phyloP scores from a whole-genome alignment of 2,888 invertebrate species.

The Scaptodrosophila latifasciaeformis region DNA sequence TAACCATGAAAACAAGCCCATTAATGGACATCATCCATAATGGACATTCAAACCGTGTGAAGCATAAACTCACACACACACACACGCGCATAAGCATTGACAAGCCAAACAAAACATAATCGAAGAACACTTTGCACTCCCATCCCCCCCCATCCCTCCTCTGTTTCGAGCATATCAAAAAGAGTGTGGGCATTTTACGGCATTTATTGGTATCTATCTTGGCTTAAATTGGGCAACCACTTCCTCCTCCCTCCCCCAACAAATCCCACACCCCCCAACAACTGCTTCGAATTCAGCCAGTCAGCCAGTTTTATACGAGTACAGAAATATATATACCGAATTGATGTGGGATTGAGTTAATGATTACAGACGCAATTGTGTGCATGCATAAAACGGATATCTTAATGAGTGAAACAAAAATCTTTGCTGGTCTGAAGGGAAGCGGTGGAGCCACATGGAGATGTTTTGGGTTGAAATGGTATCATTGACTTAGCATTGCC shows the following conservation, averaged over 20 bases:
- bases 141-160: too few relatives aligned
- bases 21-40: constrained; percentile 49
- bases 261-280: too few relatives aligned
- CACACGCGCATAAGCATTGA: constrained; percentile 1
- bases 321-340: too few relatives aligned
- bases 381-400: constrained; percentile 45
- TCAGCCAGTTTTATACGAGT: too few relatives aligned
- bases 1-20: constrained; percentile 49
- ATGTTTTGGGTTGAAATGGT: constrained; percentile 44
- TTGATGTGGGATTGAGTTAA: too few relatives aligned
- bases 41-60: constrained; percentile 24
- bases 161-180: too few relatives aligned
- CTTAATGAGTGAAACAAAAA: constrained; percentile 42
- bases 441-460: constrained; percentile 23
- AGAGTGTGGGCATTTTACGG: neutral
- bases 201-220: neutral
- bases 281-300: too few relatives aligned
- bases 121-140: too few relatives aligned
- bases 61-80: constrained; percentile 6
- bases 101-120: neutral
- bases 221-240: too few relatives aligned
- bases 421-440: too few relatives aligned
- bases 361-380: constrained; percentile 25
- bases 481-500: too few relatives aligned
- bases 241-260: too few relatives aligned